Base-by-base conservation (phyloP, 2,113 vertebrate species). In the Catharus minimus region DNA sequence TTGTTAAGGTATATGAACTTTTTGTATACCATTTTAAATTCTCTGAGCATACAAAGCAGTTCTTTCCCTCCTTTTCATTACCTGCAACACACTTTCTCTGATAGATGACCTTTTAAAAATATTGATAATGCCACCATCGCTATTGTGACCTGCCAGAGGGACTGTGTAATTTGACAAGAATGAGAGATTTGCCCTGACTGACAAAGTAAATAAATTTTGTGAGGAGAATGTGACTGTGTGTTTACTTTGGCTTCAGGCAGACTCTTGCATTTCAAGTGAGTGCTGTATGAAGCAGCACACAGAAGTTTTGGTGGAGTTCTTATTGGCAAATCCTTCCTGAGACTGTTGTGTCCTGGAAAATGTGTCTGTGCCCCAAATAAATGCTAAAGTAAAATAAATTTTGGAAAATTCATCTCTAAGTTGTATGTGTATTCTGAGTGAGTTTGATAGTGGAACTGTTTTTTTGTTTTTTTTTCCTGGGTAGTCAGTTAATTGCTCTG, bases 81-180 rank as follows among this genome's bases (percentile, higher is more conserved):
- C 79, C 68, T 75, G 22, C 75, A 75, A 83, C 60, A 88, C 2
- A 3, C 46, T 58, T 64, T 82, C 43, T 80, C 50, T 94, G 93
- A 93, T 86, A 86, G 68, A 93, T 94, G 95, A 95, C 95, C 95
- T 96, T 95, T 96, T 68, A 93, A 95, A 91, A 92, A 91, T 89
- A 96, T 88, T 89, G 93, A 96, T 95, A 95, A 93, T 86, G 68
- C 46, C 73, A 86, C 76, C 57, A 30, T 50, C 30, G 72, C 58
- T 88, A 66, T 30, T 88, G 89, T 84, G 92, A 81, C 92, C 89
- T 82, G 86, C 93, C 89, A 90, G 84, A 87, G 77, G 90, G 93
- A 92, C 74, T 67, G 52, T 62, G 88, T 94, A 80, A 96, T 90
- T 93, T 89, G 92, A 94, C 90, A 94, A 55, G 67, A 95, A 74